Base-by-base conservation (phyloP, 2,113 vertebrate species). In the Chascanopsetta lugubris region DNA sequence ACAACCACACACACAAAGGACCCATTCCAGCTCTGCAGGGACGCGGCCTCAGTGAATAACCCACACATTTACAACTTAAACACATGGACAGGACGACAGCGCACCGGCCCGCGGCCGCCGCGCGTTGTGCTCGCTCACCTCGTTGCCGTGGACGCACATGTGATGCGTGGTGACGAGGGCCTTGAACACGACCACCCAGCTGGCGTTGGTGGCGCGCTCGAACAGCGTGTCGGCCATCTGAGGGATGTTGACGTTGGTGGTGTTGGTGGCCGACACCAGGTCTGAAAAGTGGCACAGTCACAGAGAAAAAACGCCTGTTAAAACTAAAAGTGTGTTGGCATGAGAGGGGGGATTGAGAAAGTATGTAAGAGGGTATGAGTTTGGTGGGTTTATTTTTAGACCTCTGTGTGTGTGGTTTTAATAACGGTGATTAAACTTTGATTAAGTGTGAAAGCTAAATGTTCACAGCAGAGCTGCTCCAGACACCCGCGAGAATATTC, bases 131-230 rank as follows among this genome's bases (percentile, higher is more conserved):
- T 8, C 22, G 56, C 87, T 88, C 63, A 98, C 97, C 95, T 99
- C 97, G 46, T 99, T 99, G 74, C 97, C 96, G 49, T 99, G 94
- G 83, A 98, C 95, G 93, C 97, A 97, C 83, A 99, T 93, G 91
- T 99, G 97, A 90, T 99, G 97, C 34, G 94, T 96, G 61, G 97
- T 95, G 87, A 95, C 94, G 69, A 99, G 94, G 34, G 97, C 97
- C 93, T 99, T 99, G 90, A 99, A 99, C 51, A 98, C 97, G 0
- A 99, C 97, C 88, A 99, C 95, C 97, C 97, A 99, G 94, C 97
- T 99, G 81, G 96, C 97, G 10, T 98, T 93, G 73, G 89, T 90
- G 76, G 92, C 71, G 40, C 92, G 81, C 77, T 93, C 92, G 29
- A 93, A 93, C 84, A 93, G 89, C 0, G 92, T 93, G 82, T 93